Percentiles rank a stretch among this genome's conserved stretches.
Evolutionary conservation across 1,140 invertebrate genomes (phyloP).

Genomic region (Pygmarrhopalites habei): DNA sequence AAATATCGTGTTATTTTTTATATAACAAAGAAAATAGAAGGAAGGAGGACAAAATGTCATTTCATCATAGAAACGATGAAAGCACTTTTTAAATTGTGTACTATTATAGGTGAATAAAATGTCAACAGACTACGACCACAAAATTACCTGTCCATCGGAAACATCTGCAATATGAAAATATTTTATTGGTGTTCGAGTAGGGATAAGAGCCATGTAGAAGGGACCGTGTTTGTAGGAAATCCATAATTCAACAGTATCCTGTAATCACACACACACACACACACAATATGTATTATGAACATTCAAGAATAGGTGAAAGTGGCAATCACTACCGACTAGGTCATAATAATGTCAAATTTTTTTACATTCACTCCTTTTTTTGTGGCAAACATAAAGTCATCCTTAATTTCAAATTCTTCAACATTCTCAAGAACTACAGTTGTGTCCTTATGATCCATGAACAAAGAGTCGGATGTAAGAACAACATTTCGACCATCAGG

Average conservation of each 20-base stretch:
- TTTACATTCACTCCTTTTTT: slow-evolving; percentile 47
- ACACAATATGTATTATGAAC: not conserved
- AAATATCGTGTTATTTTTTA: too few species aligned
- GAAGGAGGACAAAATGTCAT: too few species aligned
- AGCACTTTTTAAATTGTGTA: too few species aligned
- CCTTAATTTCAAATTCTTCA: slow-evolving; percentile 71
- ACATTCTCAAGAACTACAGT: slow-evolving; percentile 58
- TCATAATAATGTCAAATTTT: too few species aligned
- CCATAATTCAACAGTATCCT: slow-evolving; percentile 62
- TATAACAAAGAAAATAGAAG: too few species aligned
- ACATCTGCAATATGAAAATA: slow-evolving; percentile 80
- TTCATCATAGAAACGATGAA: too few species aligned
- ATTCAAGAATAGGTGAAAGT: not conserved
- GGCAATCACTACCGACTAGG: too few species aligned
- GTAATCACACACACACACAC: not conserved
- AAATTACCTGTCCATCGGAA: slow-evolving; percentile 58
- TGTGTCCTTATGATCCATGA: slow-evolving; percentile 43
- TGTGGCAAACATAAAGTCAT: slow-evolving; percentile 77
- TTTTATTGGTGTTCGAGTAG: slow-evolving; percentile 55
- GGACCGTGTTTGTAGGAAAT: slow-evolving; percentile 64
- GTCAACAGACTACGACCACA: not conserved
- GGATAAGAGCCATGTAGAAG: slow-evolving; percentile 67
- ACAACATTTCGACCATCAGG: slow-evolving; percentile 56
- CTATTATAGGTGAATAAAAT: too few species aligned
- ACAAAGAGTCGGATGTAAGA: slow-evolving; percentile 49